Base-by-base conservation (phyloP, 2,888 invertebrate species). In the Zygogramma bicolorata region DNA sequence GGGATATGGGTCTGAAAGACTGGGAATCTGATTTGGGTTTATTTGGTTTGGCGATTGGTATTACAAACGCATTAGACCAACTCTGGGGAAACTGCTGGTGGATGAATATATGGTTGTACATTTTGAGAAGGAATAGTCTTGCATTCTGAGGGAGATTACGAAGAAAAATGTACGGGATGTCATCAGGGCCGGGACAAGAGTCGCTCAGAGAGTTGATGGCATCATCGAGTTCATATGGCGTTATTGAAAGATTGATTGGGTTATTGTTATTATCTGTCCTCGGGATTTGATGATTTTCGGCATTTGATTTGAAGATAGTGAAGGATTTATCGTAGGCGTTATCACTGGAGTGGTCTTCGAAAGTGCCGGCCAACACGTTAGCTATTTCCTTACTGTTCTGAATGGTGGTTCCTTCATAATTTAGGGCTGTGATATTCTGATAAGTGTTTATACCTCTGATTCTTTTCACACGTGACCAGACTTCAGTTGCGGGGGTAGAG, bases 1-100 rank as follows among this genome's bases (percentile, higher is more conserved):
- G 15, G 2, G 68, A 46, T 5, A 68, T 68, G 10, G 70, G 70
- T 6, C 70, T 49, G 53, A 59, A 70, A 0, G 70, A 70, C n/a
- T 57, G 25, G 7, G 58, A 34, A 3, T 65, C 42, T 34, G 31
- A 22, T 42, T 42, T 22, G n/a, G 63, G 31, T 27, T 42, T 57
- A n/a, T 60, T 60, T 22, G 46, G 49, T 25, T 70, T 65, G 3
- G 27, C 20, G 15, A 70, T 27, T 7, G 70, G 65, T 2, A 70
- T 46, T 4, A 65, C 20, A 5, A 25, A 38, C 7, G 70, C 59
- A 46, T 49, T 22, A 2, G 13, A 15, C 59, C 61, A 70, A 5
- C 1, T 46, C 4, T 18, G 10, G 8, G 70, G 34, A 25, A 66
- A 70, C 2, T 31, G 22, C 8, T 15, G 18, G 18, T 4, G 5